Percentiles rank a stretch among this genome's conserved stretches.
phyloP scores from a whole-genome alignment of 2,113 vertebrate species.

The Hiodon tergisus region DNA sequence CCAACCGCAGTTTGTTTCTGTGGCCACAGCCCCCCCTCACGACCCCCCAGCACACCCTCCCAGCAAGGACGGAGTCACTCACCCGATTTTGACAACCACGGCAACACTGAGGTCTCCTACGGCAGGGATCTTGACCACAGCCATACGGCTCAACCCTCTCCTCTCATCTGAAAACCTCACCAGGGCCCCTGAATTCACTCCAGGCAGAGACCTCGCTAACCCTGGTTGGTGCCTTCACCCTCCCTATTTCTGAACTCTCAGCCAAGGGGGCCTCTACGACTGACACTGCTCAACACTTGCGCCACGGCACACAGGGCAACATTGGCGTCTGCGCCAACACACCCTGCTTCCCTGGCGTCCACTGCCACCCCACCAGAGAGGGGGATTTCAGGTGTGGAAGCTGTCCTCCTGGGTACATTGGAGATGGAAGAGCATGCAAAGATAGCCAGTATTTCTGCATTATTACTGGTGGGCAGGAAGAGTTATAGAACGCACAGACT shows the following conservation, averaged over 20 bases:
- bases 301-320: background rate
- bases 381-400: slow-evolving; percentile 55
- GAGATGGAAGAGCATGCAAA: slow-evolving; percentile 63
- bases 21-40: background rate
- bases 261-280: slow-evolving; percentile 28
- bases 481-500: background rate
- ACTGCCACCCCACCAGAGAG: slow-evolving; percentile 31
- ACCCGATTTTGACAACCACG: too few relatives aligned
- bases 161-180: background rate
- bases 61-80: too few relatives aligned
- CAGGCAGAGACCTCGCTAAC: slow-evolving; percentile 19
- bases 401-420: slow-evolving; percentile 61
- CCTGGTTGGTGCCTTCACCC: slow-evolving; percentile 27
- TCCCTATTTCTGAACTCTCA: slow-evolving; percentile 30
- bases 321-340: slow-evolving; percentile 31
- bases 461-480: background rate
- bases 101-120: too few relatives aligned
- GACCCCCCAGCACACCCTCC: background rate
- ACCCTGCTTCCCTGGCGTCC: slow-evolving; percentile 56
- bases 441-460: slow-evolving; percentile 43
- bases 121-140: background rate
- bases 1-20: background rate
- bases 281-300: background rate
- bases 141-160: background rate
- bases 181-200: slow-evolving; percentile 25